Conservation (phyloP, 2,888 invertebrate genomes). For the Diaprepes abbreviatus region DNA sequence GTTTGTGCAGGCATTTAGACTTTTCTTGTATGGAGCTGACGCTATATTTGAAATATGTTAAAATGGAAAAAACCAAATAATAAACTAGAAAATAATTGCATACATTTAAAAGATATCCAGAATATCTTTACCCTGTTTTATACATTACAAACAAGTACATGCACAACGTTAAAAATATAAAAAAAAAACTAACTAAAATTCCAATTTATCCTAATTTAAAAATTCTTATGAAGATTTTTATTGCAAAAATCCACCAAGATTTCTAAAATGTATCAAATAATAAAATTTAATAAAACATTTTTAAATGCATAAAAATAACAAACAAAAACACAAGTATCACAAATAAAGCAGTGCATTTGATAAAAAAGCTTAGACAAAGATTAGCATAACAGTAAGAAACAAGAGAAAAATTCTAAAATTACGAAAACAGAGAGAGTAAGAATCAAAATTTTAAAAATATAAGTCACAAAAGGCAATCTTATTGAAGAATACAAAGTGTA, state of each 20-base stretch:
- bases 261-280: too few relatives aligned
- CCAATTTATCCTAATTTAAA: not conserved
- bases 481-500: too few relatives aligned
- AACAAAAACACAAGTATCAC: constrained; percentile 11
- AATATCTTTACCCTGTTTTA: not conserved
- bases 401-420: not conserved
- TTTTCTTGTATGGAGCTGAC: too few relatives aligned
- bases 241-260: not conserved
- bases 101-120: not conserved
- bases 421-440: too few relatives aligned
- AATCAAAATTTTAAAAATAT: too few relatives aligned
- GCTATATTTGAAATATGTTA: not conserved
- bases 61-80: not conserved
- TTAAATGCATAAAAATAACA: not conserved
- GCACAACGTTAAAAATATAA: not conserved
- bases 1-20: too few relatives aligned
- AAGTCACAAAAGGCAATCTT: too few relatives aligned
- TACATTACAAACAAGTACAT: not conserved
- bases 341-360: constrained; percentile 1
- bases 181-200: not conserved
- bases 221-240: constrained; percentile 1
- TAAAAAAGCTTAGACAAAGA: not conserved
- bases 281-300: not conserved
- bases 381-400: too few relatives aligned
- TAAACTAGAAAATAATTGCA: not conserved